Evolutionary conservation across 2,797 vertebrate species (phyloP), one percentile per base, ranked within the genome.

Genomic region (Silurus aristotelis): DNA sequence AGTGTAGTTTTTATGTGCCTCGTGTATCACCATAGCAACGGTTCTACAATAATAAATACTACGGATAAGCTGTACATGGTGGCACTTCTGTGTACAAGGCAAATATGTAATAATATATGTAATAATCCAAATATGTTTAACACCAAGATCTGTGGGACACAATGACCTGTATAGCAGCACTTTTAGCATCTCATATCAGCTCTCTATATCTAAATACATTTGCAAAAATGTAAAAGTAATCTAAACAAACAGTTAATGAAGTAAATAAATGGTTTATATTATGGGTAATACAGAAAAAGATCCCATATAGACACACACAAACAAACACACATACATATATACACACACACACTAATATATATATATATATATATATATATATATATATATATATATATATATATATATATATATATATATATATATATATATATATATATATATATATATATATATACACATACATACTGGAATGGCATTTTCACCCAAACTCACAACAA

Each of bases 401-500:
- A 31, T 31, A 31, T 31, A 31, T 31, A 31, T 31, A 31, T 31
- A 31, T 27, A 31, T 31, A 31, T 31, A 31, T 31, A 31, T 31
- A 31, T 31, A 31, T 27, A 31, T 31, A 31, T 31, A 31, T 31
- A 31, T 31, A 31, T 52, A 52, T 8, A 52, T 0, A 52, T 8
- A 52, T 8, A 60, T 5, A 19, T 17, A 6, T 0, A 20, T 6
- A 2, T 7, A 9, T 7, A 17, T 2, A 38, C 6, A 19, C 31
- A 27, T 6, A 43, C 7, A 52, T 89, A 88, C 87, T 52, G 63
- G 88, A 87, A 91, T 38, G 84, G n/a, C 78, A 83, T 90, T 83
- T 79, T 67, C 80, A 46, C 52, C 86, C 84, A 84, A 85, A 48
- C 84, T 58, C 87, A 8, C 66, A 78, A 81, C n/a, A 89, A 20